Percentiles rank a stretch among this genome's conserved stretches.
phyloP scores from a whole-genome alignment of 2,888 invertebrate genomes.

The Melieria crassipennis region DNA sequence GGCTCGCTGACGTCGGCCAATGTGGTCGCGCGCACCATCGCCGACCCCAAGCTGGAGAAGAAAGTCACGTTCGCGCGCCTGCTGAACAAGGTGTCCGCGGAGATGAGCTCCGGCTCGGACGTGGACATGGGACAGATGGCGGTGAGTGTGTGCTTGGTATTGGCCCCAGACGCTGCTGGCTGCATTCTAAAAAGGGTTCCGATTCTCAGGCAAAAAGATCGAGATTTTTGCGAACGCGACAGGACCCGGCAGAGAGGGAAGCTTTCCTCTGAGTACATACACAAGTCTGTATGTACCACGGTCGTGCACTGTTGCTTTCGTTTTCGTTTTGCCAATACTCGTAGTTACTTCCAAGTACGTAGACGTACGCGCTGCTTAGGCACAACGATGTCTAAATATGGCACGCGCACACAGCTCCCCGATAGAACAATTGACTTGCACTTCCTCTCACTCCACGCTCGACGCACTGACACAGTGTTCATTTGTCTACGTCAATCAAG shows the following conservation, averaged over 20 bases:
- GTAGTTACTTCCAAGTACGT: too few relatives aligned
- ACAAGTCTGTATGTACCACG: background rate
- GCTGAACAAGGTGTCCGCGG: constrained; percentile 78
- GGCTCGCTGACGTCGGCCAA: constrained; percentile 65
- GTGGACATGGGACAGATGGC: constrained; percentile 67
- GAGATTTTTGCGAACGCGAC: constrained; percentile 40
- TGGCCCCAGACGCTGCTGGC: too few relatives aligned
- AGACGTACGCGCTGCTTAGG: too few relatives aligned
- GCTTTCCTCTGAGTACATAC: constrained; percentile 40
- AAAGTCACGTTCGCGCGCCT: constrained; percentile 82
- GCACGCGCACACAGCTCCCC: background rate
- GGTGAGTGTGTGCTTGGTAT: constrained; percentile 32
- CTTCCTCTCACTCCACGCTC: background rate
- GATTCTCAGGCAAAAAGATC: constrained; percentile 46
- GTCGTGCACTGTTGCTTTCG: too few relatives aligned
- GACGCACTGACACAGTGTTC: background rate
- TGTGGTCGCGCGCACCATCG: constrained; percentile 69
- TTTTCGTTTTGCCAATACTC: too few relatives aligned
- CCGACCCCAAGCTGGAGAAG: constrained; percentile 78
- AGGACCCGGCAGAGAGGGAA: constrained; percentile 42
- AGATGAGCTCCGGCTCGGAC: constrained; percentile 81
- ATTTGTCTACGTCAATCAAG: background rate
- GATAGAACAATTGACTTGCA: background rate
- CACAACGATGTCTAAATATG: too few relatives aligned
- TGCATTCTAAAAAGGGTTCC: constrained; percentile 32